Evolutionary conservation across 2,888 invertebrate species (phyloP), one percentile per base, ranked within the genome.

Genomic region (Scotopteryx bipunctaria): DNA sequence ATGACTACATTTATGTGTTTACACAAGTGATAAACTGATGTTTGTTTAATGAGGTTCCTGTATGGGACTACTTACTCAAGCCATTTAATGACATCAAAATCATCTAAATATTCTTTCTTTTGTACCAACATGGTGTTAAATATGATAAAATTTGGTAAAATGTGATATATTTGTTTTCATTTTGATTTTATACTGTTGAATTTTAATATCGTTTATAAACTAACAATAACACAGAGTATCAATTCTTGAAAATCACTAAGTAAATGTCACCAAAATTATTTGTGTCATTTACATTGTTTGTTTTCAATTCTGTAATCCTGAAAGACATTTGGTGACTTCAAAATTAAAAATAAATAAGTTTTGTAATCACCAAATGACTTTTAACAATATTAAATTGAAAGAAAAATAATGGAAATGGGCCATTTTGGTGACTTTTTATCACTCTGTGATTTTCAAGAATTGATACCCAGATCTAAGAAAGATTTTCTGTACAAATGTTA

Each of bases 141-240:
- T 49, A 29, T 52, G 44, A 46, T 50, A 50, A 48, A 48, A 45
- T 46, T 44, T 48, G 40, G 32, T 54, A 51, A 69, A 65, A 68
- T 69, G 69, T 72, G 72, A 72, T 71, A 71, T 66, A 50, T 56
- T 67, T 62, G 61, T 60, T 65, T 66, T 62, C 54, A 58, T 62
- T 62, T 49, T 53, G 43, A 46, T 56, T 58, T 58, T 55, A 55
- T 47, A 43, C 46, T 59, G 51, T 55, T 54, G 33, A 55, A 51
- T 43, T 37, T 48, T 37, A 21, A 49, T 48, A 38, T 36, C 44
- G 37, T 41, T 47, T 42, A 33, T 36, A 19, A 41, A 41, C 21
- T n/a, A n/a, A n/a, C n/a, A n/a, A n/a, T n/a, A n/a, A n/a, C n/a
- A n/a, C n/a, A n/a, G n/a, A n/a, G n/a, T n/a, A n/a, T n/a, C n/a